Percentiles rank a stretch among this genome's conserved stretches.
phyloP scores from a whole-genome alignment of 2,113 vertebrate species.

The Laticauda laticaudata region DNA sequence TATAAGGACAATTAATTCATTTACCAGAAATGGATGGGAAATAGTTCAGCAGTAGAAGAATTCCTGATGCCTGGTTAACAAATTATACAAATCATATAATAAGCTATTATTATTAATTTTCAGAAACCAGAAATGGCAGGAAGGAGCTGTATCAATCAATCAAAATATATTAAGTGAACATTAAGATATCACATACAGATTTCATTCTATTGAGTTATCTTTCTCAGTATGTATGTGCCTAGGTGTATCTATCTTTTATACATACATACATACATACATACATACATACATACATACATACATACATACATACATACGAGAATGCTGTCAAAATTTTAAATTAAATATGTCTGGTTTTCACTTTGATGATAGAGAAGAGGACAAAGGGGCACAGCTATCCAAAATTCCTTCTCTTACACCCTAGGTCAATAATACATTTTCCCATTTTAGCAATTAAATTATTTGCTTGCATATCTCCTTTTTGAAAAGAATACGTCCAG shows the following conservation, averaged over 20 bases:
- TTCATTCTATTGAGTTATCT: neutral
- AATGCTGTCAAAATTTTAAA: conserved; percentile 39
- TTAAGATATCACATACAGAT: neutral
- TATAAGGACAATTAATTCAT: neutral
- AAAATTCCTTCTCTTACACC: too few relatives aligned
- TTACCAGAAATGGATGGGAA: neutral
- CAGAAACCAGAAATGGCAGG: neutral
- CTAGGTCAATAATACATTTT: too few relatives aligned
- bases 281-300: neutral
- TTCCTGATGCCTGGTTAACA: neutral
- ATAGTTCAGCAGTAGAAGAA: neutral
- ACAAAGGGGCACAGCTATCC: too few relatives aligned
- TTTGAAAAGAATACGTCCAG: too few relatives aligned
- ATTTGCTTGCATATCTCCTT: too few relatives aligned
- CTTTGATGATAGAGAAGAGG: too few relatives aligned
- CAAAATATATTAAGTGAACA: neutral
- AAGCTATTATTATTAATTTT: neutral
- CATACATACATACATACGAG: neutral
- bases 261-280: too few relatives aligned
- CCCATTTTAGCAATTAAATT: too few relatives aligned
- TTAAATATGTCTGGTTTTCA: conserved; percentile 34
- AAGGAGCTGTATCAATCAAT: neutral
- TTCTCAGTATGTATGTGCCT: neutral
- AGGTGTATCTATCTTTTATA: neutral
- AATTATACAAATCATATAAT: neutral